Conservation (phyloP, 2,888 invertebrate genomes). For the Plebejus melissa region DNA sequence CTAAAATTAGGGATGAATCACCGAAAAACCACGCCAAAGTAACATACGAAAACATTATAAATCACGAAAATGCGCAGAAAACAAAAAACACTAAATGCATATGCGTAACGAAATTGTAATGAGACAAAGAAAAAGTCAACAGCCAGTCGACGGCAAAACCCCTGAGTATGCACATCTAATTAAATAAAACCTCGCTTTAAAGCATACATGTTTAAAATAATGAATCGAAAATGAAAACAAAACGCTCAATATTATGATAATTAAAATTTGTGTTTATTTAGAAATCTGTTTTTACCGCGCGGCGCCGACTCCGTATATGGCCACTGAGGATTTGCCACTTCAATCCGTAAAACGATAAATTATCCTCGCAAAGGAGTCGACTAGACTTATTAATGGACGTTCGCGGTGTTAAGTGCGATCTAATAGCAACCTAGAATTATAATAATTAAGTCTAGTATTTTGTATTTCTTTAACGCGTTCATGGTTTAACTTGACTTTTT, state of each 20-base stretch:
- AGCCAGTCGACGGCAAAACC: slow-evolving; percentile 65
- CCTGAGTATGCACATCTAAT: slow-evolving; percentile 71
- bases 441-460: neutral
- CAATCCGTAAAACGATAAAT: slow-evolving; percentile 62
- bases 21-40: slow-evolving; percentile 66
- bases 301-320: slow-evolving; percentile 66
- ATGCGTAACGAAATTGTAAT: slow-evolving; percentile 61
- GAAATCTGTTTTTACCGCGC: slow-evolving; percentile 56
- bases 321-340: slow-evolving; percentile 67
- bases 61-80: slow-evolving; percentile 54
- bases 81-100: slow-evolving; percentile 42
- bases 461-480: neutral
- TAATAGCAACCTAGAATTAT: neutral
- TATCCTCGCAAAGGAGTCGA: slow-evolving; percentile 46
- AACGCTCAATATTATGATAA: slow-evolving; percentile 66
- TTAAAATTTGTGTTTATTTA: slow-evolving; percentile 76
- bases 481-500: neutral
- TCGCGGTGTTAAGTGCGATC: neutral
- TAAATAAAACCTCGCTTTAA: slow-evolving; percentile 58
- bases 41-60: slow-evolving; percentile 60
- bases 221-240: slow-evolving; percentile 66
- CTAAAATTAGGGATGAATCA: slow-evolving; percentile 66
- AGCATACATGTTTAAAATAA: slow-evolving; percentile 56
- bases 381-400: slow-evolving; percentile 8
- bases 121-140: slow-evolving; percentile 69